Evolutionary conservation across 2,113 vertebrate species (phyloP), one percentile per base, ranked within the genome.

Genomic region (Chaenogobius annularis): DNA sequence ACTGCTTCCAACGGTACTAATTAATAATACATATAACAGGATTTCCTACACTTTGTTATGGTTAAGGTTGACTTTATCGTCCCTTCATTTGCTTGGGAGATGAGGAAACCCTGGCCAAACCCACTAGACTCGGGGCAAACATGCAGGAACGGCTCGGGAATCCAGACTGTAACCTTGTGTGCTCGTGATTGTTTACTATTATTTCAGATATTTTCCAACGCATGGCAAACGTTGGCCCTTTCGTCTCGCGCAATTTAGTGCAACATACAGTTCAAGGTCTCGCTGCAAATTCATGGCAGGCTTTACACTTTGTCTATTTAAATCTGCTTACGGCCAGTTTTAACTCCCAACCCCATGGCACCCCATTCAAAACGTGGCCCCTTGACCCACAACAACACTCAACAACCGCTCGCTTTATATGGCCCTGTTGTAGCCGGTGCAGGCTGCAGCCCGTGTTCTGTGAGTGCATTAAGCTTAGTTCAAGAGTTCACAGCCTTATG

Each of bases 401-500:
- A 9, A 1, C 8, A 8, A n/a, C 7, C 43, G 8, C 55, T 56
- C 10, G 35, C 56, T 59, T 59, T 59, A 59, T 31, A 59, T 17
- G 56, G 56, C 12, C 23, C 56, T 59, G 56, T 17, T 15, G 23
- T 31, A 35, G 23, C 55, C 22, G 3, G n/a, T 5, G 55, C 10
- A 26, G 55, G 70, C 52, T n/a, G 2, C 7, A 22, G n/a, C 20
- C 55, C 19, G 7, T 10, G 26, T 72, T 66, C 71, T 66, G 74
- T 78, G 63, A 69, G 48, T 69, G 73, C 72, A 77, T 62, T 74
- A 75, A 75, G 68, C 77, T 50, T 31, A 69, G 84, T 79, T 90
- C 83, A 84, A 86, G 71, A 86, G 83, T 87, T 86, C 86, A 86
- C 79, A 44, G 70, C 79, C 85, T 91, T 80, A 81, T 79, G 81